Evolutionary conservation across 1,140 invertebrate genomes (phyloP), one percentile per base, ranked within the genome.

Genomic region (Ceratina calcarata): DNA sequence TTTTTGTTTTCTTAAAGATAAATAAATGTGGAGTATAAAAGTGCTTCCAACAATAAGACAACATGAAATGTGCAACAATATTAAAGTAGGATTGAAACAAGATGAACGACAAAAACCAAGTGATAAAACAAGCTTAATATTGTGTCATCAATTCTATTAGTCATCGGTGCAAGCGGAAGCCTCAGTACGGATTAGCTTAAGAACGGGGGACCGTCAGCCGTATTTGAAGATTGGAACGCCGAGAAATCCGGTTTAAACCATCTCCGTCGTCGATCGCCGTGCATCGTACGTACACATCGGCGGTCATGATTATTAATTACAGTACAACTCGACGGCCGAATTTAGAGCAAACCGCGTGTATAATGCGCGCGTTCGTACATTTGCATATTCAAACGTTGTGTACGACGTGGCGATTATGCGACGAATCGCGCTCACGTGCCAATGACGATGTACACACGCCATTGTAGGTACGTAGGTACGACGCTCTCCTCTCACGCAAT

Each of bases 301-400:
- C 70, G 37, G 66, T 66, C 80, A 82, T 82, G 80, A 69, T 85
- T 86, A 86, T 86, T 85, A 86, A 85, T 86, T 83, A 85, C 58
- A 74, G 62, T 74, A 70, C 53, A 49, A 77, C 78, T 77, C 22
- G 80, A 18, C 45, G 51, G 58, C 12, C 60, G 65, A 85, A 85
- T 86, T 86, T 82, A 77, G 80, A 82, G 69, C 72, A 77, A 82
- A 69, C 65, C 72, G 65, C 66, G 70, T 69, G 77, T 81, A 66
- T 86, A 85, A 86, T 75, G 84, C 68, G 69, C 22, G 51, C 76
- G 64, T 68, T 77, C 49, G 61, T 69, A 64, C 73, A 86, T 86
- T 85, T 86, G 77, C 85, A 86, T 86, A 85, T 86, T 86, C 78
- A 79, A 85, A 79, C 79, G 70, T 82, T 85, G 69, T 71, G 57